Evolutionary conservation across 2,113 vertebrate species (phyloP).

Genomic region (Crotophaga sulcirostris): DNA sequence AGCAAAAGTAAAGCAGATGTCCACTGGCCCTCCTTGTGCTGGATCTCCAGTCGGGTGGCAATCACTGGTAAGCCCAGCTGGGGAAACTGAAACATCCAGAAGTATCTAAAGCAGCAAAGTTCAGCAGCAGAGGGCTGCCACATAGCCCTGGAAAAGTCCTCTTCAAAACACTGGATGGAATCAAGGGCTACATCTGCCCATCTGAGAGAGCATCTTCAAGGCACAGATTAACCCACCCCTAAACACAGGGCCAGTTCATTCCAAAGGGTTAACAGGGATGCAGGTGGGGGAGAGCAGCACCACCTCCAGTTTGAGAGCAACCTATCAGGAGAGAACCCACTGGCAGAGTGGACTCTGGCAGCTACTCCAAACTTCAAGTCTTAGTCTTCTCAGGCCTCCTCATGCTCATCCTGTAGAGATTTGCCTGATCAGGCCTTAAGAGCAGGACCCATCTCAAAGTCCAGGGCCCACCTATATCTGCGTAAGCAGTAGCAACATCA

Average conservation of each 20-base stretch:
- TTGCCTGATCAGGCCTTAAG: not conserved
- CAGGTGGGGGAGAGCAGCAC: not conserved
- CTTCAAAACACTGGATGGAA: slow-evolving; percentile 11
- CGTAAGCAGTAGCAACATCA: not conserved
- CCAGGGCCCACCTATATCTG: not conserved
- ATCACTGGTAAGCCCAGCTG: not conserved
- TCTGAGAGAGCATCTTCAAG: not conserved
- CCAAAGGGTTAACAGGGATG: not conserved
- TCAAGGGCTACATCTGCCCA: not conserved
- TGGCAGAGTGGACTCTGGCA: not conserved
- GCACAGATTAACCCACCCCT: not conserved
- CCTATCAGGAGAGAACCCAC: not conserved
- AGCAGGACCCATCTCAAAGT: not conserved
- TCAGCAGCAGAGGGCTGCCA: not conserved
- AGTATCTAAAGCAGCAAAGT: not conserved
- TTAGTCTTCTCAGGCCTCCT: not conserved
- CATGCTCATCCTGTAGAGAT: not conserved
- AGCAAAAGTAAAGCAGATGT: not conserved
- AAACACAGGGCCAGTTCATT: not conserved
- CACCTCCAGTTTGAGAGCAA: not conserved
- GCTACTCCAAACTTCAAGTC: not conserved
- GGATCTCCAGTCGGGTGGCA: not conserved
- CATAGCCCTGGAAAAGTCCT: not conserved
- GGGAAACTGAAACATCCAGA: not conserved
- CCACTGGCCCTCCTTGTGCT: not conserved